A percentile compares a stretch with the other conserved stretches of the same genome.
Conservation (phyloP, 2,888 invertebrate species). For the Glaucopsyche alexis region DNA sequence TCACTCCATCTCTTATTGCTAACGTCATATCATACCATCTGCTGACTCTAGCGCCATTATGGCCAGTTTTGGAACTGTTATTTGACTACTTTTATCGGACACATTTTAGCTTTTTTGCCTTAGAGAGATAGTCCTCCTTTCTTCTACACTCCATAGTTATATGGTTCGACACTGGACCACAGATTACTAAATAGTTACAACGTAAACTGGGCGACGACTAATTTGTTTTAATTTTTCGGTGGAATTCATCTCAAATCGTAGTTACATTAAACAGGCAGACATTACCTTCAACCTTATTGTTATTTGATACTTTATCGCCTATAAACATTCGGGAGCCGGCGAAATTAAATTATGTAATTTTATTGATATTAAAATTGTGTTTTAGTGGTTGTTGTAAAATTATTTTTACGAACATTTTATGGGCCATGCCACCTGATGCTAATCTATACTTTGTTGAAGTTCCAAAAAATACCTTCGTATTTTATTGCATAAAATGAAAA, state of each 20-base stretch:
- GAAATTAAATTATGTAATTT: conserved; percentile 27
- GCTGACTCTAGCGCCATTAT: too few species aligned
- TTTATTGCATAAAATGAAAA: background rate
- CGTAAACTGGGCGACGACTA: too few species aligned
- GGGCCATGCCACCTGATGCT: conserved; percentile 22
- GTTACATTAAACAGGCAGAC: background rate
- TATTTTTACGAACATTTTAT: conserved; percentile 27
- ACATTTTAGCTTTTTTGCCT: too few species aligned
- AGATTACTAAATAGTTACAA: too few species aligned
- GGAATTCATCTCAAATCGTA: background rate
- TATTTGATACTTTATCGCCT: conserved; percentile 25
- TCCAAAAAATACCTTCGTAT: background rate
- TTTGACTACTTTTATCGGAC: too few species aligned
- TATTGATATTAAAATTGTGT: conserved; percentile 28
- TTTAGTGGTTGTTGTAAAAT: conserved; percentile 27
- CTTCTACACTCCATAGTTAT: too few species aligned
- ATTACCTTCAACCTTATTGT: conserved; percentile 5
- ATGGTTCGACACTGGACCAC: too few species aligned
- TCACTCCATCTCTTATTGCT: too few species aligned
- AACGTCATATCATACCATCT: too few species aligned
- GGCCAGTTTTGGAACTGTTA: too few species aligned
- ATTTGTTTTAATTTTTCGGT: background rate
- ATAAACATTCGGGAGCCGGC: conserved; percentile 19
- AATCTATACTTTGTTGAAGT: conserved; percentile 13
- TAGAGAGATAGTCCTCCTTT: too few species aligned